Conservation (phyloP, 2,888 invertebrate genomes). For the Eilema depressum region DNA sequence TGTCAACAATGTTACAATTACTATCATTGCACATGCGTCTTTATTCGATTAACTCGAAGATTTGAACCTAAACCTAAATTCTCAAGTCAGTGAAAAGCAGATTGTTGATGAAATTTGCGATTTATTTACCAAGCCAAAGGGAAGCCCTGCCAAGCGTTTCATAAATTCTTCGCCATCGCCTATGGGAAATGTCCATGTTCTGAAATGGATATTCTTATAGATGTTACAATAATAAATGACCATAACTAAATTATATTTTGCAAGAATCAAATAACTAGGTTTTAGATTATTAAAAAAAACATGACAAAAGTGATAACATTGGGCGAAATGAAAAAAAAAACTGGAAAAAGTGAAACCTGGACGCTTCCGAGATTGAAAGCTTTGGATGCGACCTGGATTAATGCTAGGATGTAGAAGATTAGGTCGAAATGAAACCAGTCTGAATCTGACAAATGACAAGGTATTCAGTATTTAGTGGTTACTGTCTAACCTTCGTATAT, state of each 20-base stretch:
- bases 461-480: neutral
- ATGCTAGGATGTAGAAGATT: too few relatives aligned
- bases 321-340: too few relatives aligned
- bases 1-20: neutral
- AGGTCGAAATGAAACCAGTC: neutral
- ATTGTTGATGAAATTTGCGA: neutral
- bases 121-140: neutral
- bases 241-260: neutral
- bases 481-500: conserved; percentile 94
- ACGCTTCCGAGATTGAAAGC: too few relatives aligned
- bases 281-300: too few relatives aligned
- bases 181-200: neutral
- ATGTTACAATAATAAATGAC: neutral
- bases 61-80: neutral
- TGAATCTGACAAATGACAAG: neutral
- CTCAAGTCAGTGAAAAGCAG: neutral
- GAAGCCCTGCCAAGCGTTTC: neutral
- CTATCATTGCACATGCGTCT: neutral
- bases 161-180: neutral
- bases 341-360: too few relatives aligned
- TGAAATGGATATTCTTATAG: conserved; percentile 5
- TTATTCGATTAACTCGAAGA: neutral
- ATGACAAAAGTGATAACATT: too few relatives aligned
- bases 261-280: neutral
- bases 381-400: too few relatives aligned